These are phyloP conservation scores for Apistogramma diplotaenia DNA, from an alignment of 2,113 vertebrate genomes.

Conservation along the genomic window DNA sequence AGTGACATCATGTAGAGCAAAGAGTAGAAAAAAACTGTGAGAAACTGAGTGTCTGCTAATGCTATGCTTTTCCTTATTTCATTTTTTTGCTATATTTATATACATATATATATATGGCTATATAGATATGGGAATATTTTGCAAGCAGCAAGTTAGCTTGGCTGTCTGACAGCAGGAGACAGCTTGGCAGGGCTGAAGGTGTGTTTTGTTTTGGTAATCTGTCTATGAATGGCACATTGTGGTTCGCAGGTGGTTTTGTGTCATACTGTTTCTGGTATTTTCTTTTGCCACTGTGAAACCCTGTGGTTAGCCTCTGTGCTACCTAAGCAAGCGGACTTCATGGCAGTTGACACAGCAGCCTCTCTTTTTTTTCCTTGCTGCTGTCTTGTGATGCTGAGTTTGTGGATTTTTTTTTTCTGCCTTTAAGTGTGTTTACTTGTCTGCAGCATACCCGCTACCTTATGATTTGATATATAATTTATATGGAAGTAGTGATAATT, in stretches of 20 bases:
- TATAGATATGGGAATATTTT: not conserved
- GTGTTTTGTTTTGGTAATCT: not conserved
- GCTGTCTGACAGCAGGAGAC: not conserved
- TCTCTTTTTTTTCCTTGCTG: not conserved
- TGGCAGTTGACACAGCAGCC: not conserved
- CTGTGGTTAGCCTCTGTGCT: not conserved
- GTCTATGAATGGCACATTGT: not conserved
- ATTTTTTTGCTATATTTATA: not conserved
- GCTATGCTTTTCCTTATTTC: not conserved
- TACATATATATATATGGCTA: not conserved
- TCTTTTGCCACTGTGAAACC: not conserved
- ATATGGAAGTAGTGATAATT: too few relatives aligned
- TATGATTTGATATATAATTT: too few relatives aligned
- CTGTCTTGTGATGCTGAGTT: not conserved
- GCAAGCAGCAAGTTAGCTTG: not conserved
- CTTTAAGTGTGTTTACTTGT: not conserved
- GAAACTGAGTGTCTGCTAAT: not conserved
- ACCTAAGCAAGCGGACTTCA: not conserved
- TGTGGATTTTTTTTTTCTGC: not conserved
- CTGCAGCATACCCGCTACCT: too few relatives aligned
- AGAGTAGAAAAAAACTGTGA: not conserved
- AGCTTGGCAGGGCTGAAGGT: not conserved
- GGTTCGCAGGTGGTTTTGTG: not conserved
- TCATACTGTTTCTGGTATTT: not conserved
- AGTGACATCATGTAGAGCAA: not conserved